Evolutionary conservation across 2,113 vertebrate genomes (phyloP), one percentile per base, ranked within the genome.

Genomic region (Phyllopteryx taeniolatus): DNA sequence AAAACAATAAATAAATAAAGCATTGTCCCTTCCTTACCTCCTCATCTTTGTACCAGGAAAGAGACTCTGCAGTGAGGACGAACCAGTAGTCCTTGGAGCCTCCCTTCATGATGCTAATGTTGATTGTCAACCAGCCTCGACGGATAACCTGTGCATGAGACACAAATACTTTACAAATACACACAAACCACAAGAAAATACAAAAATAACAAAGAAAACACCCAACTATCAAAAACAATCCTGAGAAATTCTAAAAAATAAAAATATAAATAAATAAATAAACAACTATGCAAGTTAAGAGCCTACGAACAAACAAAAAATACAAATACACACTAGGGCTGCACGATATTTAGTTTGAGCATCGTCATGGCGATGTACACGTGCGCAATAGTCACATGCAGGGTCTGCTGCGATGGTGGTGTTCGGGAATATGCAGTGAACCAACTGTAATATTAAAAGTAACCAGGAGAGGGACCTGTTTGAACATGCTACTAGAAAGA

Each of bases 51-150:
- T 96, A 99, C 97, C 97, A 99, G 82, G 97, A 99, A 71, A 99
- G 90, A 7, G 96, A 96, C 87, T 99, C 97, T 0, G 97, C 96
- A 0, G 96, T 99, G 74, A 99, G 92, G 84, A 99, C 94, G 1
- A 99, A 99, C 97, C 97, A 99, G 87, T 99, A 99, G 60, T 98
- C 97, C 84, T 98, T 98, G 63, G 97, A 98, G 9, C 97, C 97
- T 7, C 97, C 97, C 87, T 99, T 99, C 97, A 99, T 99, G 83
- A 99, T 95, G 77, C 97, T 98, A 79, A 98, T 99, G 84, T 98
- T 99, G 89, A 99, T 96, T 62, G 97, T 99, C 31, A 99, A 78
- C 97, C 97, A 99, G 67, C 97, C 97, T 74, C 95, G 86, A 46
- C 97, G 94, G 90, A 99, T 98, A 80, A 98, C 96, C 97, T 99